phyloP scores from a whole-genome alignment of 2,113 vertebrate species.

The Micronisus gabar region DNA sequence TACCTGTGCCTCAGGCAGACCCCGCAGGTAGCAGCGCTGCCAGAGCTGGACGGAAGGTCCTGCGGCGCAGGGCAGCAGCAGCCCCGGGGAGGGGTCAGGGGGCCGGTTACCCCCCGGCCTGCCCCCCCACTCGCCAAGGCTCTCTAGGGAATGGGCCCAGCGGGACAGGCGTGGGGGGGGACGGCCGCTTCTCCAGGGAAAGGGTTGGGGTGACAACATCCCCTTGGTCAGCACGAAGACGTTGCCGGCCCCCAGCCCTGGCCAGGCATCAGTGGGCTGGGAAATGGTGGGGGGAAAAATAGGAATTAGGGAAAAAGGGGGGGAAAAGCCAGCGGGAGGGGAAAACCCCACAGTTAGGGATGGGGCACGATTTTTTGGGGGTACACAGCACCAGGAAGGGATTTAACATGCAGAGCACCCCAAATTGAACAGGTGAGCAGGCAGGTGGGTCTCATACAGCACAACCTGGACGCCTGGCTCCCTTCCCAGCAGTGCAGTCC shows the following conservation, averaged over 20 bases:
- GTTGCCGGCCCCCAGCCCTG: neutral
- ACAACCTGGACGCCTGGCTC: rapidly evolving
- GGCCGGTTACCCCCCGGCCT: neutral
- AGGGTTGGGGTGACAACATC: conserved; percentile 73
- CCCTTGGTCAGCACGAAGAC: conserved; percentile 84
- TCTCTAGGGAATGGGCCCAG: conserved; percentile 76
- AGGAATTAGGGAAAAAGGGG: neutral
- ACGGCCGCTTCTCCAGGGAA: conserved; percentile 82
- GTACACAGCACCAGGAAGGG: neutral
- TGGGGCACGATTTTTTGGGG: neutral
- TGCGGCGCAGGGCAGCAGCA: conserved; percentile 79
- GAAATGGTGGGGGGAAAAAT: neutral
- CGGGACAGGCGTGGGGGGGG: conserved; percentile 74
- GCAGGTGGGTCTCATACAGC: neutral
- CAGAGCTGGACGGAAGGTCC: conserved; percentile 86
- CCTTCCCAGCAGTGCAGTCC: neutral
- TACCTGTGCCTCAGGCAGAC: conserved; percentile 86
- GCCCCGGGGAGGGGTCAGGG: conserved; percentile 49
- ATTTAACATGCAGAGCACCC: neutral
- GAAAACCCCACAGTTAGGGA: neutral
- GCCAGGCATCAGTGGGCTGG: neutral
- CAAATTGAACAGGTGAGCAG: no score
- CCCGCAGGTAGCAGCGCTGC: conserved; percentile 89
- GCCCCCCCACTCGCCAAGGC: conserved; percentile 70
- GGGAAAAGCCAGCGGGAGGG: no score